Evolutionary conservation across 2,797 vertebrate species (phyloP), one percentile per base, ranked within the genome.

Genomic region (Anguilla megastoma): DNA sequence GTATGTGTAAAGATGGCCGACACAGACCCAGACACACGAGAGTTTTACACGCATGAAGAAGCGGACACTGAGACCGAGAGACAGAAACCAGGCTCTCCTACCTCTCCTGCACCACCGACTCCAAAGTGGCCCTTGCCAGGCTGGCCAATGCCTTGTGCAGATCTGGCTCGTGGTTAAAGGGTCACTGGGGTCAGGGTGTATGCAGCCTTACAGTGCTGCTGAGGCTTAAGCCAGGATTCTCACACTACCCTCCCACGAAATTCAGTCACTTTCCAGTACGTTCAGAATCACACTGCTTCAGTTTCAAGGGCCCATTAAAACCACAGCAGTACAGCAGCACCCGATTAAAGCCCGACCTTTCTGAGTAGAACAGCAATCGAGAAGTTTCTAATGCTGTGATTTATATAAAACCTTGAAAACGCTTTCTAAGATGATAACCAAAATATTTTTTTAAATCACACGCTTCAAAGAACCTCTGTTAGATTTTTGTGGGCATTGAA

Each of bases 101-200:
- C 98, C 98, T 96, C 93, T 99, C 98, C 90, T 99, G 98, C 1
- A 99, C 96, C 0, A 97, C 95, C 5, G 98, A 99, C 90, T 98
- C 98, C 41, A 99, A 92, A 0, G 97, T 98, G 0, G 97, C 97
- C 0, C 96, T 96, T 0, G 98, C 97, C 88, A 99, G 93, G n/a
- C 97, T 97, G 0, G 97, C 95, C n/a, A 98, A 91, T 0, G 97
- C 97, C 92, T 95, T 96, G 90, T 98, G 96, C 1, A 99, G 93
- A 91, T 99, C 98, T 98, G 94, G 87, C 24, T 82, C 24, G 4
- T 14, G 50, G 93, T 97, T 45, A 93, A 97, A 96, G 95, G 94
- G 90, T 91, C 89, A 27, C 3, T 41, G 33, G 52, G 30, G 5
- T 52, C 3, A 56, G 9, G 8, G 2, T 2, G 45, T 36, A 63